Evolutionary conservation across 2,113 vertebrate species (phyloP).

Genomic region (Pheucticus melanocephalus): DNA sequence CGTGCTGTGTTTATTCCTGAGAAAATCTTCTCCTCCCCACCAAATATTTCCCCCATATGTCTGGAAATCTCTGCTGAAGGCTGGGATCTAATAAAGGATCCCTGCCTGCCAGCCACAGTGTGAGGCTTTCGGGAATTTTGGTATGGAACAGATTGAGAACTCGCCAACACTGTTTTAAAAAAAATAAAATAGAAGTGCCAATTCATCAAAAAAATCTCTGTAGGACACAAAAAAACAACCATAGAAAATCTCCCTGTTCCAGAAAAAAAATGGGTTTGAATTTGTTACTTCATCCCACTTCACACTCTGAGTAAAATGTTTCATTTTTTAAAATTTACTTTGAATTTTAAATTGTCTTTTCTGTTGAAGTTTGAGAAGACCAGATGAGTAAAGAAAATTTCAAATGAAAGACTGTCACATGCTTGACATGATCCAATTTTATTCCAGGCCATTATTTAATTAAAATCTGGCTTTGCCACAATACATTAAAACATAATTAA

Average conservation of each 20-base stretch:
- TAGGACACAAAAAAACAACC: neutral
- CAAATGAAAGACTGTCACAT: neutral
- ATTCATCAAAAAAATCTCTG: slow-evolving; percentile 1
- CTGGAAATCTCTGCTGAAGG: neutral
- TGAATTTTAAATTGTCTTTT: neutral
- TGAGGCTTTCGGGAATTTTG: neutral
- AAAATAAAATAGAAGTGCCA: neutral
- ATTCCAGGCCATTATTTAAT: neutral
- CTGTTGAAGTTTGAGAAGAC: neutral
- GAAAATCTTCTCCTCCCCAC: neutral
- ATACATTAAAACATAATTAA: neutral
- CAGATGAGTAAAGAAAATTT: neutral
- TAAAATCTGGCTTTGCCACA: neutral
- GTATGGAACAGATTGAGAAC: slow-evolving; percentile 13
- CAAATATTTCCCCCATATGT: neutral
- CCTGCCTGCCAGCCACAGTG: neutral
- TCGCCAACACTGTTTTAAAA: neutral
- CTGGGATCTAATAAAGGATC: neutral
- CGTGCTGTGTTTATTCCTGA: neutral
- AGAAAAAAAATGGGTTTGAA: neutral
- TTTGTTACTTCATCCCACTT: neutral
- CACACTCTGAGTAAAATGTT: neutral
- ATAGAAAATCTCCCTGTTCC: neutral
- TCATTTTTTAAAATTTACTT: neutral
- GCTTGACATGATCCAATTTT: neutral